Base-by-base conservation (phyloP, 2,888 invertebrate genomes). In the Drosophila paramelanica region DNA sequence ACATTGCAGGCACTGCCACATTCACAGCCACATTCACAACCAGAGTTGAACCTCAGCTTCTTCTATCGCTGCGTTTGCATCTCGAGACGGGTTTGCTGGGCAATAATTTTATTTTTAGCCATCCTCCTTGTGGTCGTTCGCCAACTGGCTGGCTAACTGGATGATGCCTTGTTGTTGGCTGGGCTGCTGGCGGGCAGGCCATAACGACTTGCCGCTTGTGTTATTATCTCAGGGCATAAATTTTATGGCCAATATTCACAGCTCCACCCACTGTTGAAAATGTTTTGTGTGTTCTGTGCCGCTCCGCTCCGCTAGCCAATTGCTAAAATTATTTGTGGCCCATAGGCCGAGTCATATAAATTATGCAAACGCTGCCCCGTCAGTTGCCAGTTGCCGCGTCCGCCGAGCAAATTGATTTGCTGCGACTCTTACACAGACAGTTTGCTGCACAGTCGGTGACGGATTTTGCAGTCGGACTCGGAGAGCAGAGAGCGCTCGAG, bases 201-300 rank as follows among this genome's bases (percentile, higher is more conserved):
- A 86, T 88, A 86, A 86, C 85, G 88, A 86, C 86, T 81, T 87
- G 89, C 79, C 77, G 89, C 79, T 77, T 88, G 83, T 80, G 89
- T 86, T 87, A 88, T 89, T 88, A 86, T 86, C 79, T 86, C 69
- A 70, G 86, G 88, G 86, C 76, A 89, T 88, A 86, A 78, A 89
- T 85, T 89, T 85, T 79, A 82, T 81, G 78, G 82, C 75, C 89
- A 78, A 89, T 89, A 90, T 89, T 89, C 89, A 89, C 89, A 89
- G 79, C 90, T 89, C 90, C 89, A 90, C 89, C 89, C 89, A 89
- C 89, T 89, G 90, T 89, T 89, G 89, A 89, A 81, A 87, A 77
- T 89, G 73, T 70, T 70, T 61, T 77, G 71, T 36, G 36, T 36
- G 36, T 36, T 36, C 36, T 36, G 4, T 13, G 36, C 36, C 36